Evolutionary conservation across 2,888 invertebrate species (phyloP).

Genomic region (Drosophila hawaiiensis): DNA sequence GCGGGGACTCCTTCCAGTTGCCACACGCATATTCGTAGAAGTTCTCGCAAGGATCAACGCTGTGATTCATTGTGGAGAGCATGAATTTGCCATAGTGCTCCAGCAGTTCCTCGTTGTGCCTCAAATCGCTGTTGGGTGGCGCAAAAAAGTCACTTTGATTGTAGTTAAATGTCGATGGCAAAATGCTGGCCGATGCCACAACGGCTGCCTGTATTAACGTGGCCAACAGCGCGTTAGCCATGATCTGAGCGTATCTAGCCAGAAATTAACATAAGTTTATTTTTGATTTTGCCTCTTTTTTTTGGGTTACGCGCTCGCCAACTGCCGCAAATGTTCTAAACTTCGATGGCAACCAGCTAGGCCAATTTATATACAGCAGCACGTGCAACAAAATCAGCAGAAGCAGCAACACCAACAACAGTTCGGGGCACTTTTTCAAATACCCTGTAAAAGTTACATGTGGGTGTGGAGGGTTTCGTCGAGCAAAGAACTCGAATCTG

Average conservation of each 20-base stretch:
- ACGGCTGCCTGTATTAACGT: slow-evolving; percentile 41
- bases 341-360: slow-evolving; percentile 54
- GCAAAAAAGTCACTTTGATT: slow-evolving; percentile 59
- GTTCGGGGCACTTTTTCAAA: slow-evolving; percentile 1
- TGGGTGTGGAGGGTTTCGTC: rapidly evolving
- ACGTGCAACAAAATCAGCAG: slow-evolving; percentile 35
- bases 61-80: slow-evolving; percentile 76
- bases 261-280: neutral
- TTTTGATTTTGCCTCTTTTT: neutral
- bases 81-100: slow-evolving; percentile 75
- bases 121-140: slow-evolving; percentile 49
- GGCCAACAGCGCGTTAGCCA: slow-evolving; percentile 59
- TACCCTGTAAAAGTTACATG: neutral
- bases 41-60: slow-evolving; percentile 82
- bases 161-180: slow-evolving; percentile 1
- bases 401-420: neutral
- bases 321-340: slow-evolving; percentile 74
- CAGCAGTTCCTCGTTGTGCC: slow-evolving; percentile 76
- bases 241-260: slow-evolving; percentile 1
- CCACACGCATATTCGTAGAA: slow-evolving; percentile 83
- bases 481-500: no score
- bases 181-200: neutral
- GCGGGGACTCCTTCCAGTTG: slow-evolving; percentile 71
- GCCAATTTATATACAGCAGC: slow-evolving; percentile 66
- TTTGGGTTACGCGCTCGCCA: slow-evolving; percentile 32